Evolutionary conservation across 2,113 vertebrate genomes (phyloP), one percentile per base, ranked within the genome.

Genomic region (Atherinomorus stipes): DNA sequence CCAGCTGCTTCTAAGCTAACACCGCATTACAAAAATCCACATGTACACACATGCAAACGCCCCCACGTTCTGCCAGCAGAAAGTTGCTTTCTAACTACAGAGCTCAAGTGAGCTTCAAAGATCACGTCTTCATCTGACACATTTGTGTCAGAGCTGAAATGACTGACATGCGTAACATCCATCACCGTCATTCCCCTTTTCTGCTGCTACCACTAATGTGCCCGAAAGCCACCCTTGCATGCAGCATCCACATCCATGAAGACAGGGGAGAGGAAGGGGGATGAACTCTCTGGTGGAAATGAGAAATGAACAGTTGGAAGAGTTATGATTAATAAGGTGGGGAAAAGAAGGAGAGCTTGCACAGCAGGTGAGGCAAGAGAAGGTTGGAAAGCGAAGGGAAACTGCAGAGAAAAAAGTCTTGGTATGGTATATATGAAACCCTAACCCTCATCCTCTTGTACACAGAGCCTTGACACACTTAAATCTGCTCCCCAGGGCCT

Each of bases 381-480:
- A 80, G 64, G 64, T 44, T 69, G 53, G 57, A 63, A 31, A 74
- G 57, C n/a, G 21, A 0, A 56, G 47, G 58, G 10, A n/a, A 16
- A 40, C 74, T 44, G 54, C 61, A 44, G 44, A 71, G 42, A 54
- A 64, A 51, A 70, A 77, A 72, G 64, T 84, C 69, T 65, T 1
- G 1, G 44, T 37, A 26, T 16, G 54, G 56, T 53, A 34, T 76
- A 75, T 87, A 84, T 89, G 82, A 90, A 83, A 81, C 51, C 45
- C 70, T 45, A 70, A 64, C 66, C 81, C 79, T 89, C 88, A 74
- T 87, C 66, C 69, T 73, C 73, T 78, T 58, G 75, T 83, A 78
- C 78, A 86, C 75, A 84, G 60, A 86, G 76, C 69, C 84, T 69
- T 86, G 85, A 85, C 87, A 88, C 76, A 86, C 83, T 86, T 84